Percentiles rank a stretch among this genome's conserved stretches.
These are phyloP conservation scores for Drosophila asahinai DNA, from an alignment of 1,140 invertebrate genomes.

Conservation along the genomic window DNA sequence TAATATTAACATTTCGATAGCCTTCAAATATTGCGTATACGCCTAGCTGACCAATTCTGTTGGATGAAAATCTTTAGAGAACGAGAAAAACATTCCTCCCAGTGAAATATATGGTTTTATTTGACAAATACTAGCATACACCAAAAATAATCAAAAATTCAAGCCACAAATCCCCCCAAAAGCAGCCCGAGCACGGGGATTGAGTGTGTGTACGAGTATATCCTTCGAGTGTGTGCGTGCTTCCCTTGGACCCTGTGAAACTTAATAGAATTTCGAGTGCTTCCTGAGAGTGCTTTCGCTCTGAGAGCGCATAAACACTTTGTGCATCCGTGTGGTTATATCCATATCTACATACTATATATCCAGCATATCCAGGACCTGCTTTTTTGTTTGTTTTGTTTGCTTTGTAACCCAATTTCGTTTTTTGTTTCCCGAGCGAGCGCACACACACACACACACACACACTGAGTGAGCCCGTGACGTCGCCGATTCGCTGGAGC, in stretches of 20 bases:
- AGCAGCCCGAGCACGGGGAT: background rate
- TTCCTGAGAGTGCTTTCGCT: constrained; percentile 22
- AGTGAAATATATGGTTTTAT: background rate
- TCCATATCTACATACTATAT: constrained; percentile 10
- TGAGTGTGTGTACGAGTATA: background rate
- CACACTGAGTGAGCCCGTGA: constrained; percentile 39
- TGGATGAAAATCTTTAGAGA: too few species aligned
- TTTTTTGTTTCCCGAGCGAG: constrained; percentile 16
- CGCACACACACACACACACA: constrained; percentile 6
- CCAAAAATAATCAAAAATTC: background rate
- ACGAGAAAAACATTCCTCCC: too few species aligned
- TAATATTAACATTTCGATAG: too few species aligned
- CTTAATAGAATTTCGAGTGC: constrained; percentile 44
- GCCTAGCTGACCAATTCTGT: background rate
- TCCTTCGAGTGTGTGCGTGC: constrained; percentile 17
- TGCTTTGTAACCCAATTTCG: constrained; percentile 77
- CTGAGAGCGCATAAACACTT: constrained; percentile 30
- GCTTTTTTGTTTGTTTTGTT: constrained; percentile 54
- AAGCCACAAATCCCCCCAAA: background rate
- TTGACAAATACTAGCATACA: background rate
- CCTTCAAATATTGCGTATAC: constrained; percentile 1
- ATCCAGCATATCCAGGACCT: constrained; percentile 39
- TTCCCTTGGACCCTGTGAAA: constrained; percentile 3
- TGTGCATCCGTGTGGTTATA: constrained; percentile 25
- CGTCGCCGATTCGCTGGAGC: constrained; percentile 50